Evolutionary conservation across 2,113 vertebrate genomes (phyloP).

Genomic region (Pseudopodoces humilis): DNA sequence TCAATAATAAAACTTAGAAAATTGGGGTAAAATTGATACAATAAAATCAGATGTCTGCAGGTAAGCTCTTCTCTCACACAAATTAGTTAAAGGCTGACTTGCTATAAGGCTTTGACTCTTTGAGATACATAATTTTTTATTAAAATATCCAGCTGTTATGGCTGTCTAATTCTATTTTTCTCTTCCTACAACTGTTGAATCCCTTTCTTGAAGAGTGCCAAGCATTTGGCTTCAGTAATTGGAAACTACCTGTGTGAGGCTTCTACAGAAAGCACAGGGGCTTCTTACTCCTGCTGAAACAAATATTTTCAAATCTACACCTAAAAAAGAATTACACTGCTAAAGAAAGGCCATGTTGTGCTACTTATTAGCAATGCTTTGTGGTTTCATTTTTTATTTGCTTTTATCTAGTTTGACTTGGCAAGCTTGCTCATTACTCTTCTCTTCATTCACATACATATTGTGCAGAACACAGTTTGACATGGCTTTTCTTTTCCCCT

Average conservation of each 20-base stretch:
- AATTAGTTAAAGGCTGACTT: not conserved
- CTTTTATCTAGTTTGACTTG: not conserved
- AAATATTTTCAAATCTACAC: not conserved
- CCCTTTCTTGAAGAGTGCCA: not conserved
- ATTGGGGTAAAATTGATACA: fast-evolving
- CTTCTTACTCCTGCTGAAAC: not conserved
- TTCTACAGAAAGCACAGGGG: not conserved
- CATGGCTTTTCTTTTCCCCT: not conserved
- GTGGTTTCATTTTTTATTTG: not conserved
- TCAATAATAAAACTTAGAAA: not conserved
- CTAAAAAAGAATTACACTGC: not conserved
- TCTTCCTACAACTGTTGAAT: not conserved
- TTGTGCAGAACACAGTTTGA: not conserved
- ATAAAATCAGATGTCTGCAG: not conserved
- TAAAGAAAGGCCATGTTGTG: not conserved
- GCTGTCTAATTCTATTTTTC: not conserved
- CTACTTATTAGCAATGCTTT: not conserved
- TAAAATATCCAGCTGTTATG: not conserved
- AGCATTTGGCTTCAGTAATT: not conserved
- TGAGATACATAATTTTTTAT: not conserved
- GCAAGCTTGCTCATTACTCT: not conserved
- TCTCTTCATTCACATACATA: not conserved
- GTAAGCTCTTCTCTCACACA: not conserved
- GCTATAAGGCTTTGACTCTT: not conserved
- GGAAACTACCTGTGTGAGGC: not conserved